Evolutionary conservation across 2,888 invertebrate genomes (phyloP), one percentile per base, ranked within the genome.

Genomic region (Leucophenga montana): DNA sequence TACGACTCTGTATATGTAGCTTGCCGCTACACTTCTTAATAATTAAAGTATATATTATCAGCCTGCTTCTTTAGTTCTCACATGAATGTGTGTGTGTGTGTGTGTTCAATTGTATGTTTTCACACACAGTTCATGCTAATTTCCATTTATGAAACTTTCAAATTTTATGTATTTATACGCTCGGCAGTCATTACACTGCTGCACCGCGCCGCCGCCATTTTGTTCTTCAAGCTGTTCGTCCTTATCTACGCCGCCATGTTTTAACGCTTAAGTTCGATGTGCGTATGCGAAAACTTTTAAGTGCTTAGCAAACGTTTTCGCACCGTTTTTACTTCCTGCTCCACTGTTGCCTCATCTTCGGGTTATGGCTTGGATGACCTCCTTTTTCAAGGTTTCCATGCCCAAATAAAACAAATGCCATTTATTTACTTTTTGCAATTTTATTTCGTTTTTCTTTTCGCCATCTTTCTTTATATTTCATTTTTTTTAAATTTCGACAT

Each of bases 201-300:
- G n/a, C n/a, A n/a, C 50, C 50, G 8, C 18, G 2, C 11, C 50
- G 18, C 16, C n/a, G 5, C 50, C 14, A 50, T 4, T 50, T 18
- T 16, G 3, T 13, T n/a, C 16, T 50, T 50, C 16, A n/a, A 4
- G n/a, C 9, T 6, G n/a, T 50, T 1, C 1, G 50, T 16, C 9
- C 39, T 39, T 39, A 39, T 39, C 27, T 22, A 18, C 8, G 18
- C 20, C 54, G 54, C 56, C 53, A 39, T 57, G 22, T 27, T 27
- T 31, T 61, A 39, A 39, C 14, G 61, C 61, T 39, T 31, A 27
- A n/a, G n/a, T 39, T n/a, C 39, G 59, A 3, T 18, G 62, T 64
- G 62, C 48, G 62, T 64, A 64, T 64, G 62, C 48, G 62, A 64
- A 64, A 64, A 64, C 62, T 64, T 64, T 22, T 16, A 64, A 64